These are phyloP conservation scores for Engraulis encrasicolus DNA, from an alignment of 2,113 vertebrate species.

Conservation along the genomic window DNA sequence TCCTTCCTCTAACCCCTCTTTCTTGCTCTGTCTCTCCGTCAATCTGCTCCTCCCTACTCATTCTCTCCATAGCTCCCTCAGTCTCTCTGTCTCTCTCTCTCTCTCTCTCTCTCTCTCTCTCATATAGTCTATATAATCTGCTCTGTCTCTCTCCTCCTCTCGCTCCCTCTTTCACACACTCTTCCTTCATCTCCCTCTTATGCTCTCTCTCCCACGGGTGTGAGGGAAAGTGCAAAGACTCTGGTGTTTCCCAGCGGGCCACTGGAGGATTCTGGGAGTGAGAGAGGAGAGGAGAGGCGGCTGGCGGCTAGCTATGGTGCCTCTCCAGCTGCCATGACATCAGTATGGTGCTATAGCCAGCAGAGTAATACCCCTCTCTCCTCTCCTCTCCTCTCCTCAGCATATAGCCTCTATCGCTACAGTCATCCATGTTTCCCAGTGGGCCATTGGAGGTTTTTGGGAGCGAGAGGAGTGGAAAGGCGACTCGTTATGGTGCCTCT, in stretches of 20 bases:
- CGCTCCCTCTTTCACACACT: neutral
- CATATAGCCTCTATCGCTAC: neutral
- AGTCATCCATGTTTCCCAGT: constrained; percentile 63
- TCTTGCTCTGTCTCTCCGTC: neutral
- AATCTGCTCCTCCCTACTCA: neutral
- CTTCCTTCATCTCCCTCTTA: no score
- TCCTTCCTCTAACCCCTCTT: neutral
- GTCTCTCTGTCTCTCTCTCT: neutral
- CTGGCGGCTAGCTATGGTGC: no score
- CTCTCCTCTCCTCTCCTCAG: no score
- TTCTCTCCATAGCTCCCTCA: neutral
- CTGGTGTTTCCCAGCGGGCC: constrained; percentile 63
- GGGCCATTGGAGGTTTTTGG: neutral
- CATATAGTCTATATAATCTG: no score
- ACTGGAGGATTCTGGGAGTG: neutral
- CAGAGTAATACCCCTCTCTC: constrained; percentile 37
- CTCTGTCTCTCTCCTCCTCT: neutral
- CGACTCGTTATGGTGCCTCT: constrained; percentile 48
- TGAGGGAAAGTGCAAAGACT: constrained; percentile 66
- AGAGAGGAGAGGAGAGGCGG: neutral
- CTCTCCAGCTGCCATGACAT: constrained; percentile 70
- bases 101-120: neutral
- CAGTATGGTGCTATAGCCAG: constrained; percentile 58
- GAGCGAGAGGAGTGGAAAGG: neutral
- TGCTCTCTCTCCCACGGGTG: constrained; percentile 29